A percentile compares a stretch with the other conserved stretches of the same genome.
phyloP scores from a whole-genome alignment of 2,888 invertebrate genomes.

The Drosophila demipolita region DNA sequence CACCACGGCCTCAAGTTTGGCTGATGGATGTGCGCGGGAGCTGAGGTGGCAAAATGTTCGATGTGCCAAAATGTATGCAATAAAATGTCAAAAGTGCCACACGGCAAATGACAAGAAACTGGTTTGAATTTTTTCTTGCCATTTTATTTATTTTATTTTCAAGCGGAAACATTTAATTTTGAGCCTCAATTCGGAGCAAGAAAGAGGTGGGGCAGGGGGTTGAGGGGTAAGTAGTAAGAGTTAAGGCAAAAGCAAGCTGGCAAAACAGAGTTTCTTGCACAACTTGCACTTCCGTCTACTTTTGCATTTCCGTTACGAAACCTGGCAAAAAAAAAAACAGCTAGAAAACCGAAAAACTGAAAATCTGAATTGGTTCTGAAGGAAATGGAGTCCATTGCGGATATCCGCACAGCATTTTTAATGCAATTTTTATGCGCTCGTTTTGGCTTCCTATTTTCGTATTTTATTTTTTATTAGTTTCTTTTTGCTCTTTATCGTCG shows the following conservation, averaged over 20 bases:
- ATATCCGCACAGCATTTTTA: slow-evolving; percentile 79
- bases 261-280: slow-evolving; percentile 67
- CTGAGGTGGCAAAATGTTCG: background rate
- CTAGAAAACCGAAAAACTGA: slow-evolving; percentile 1
- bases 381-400: slow-evolving; percentile 63
- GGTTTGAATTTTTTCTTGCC: slow-evolving; percentile 30
- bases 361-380: slow-evolving; percentile 37
- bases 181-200: slow-evolving; percentile 34
- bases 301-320: slow-evolving; percentile 72
- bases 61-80: slow-evolving; percentile 63
- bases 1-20: background rate
- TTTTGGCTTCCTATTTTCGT: slow-evolving; percentile 64
- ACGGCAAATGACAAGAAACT: slow-evolving; percentile 69
- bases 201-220: background rate
- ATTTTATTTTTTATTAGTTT: slow-evolving; percentile 33
- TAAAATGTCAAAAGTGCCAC: slow-evolving; percentile 72
- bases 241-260: slow-evolving; percentile 15
- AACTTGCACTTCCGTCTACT: slow-evolving; percentile 76
- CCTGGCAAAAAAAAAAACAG: background rate
- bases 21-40: background rate
- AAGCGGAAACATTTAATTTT: slow-evolving; percentile 71
- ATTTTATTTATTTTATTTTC: slow-evolving; percentile 14
- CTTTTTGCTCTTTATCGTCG: slow-evolving; percentile 21
- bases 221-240: background rate
- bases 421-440: slow-evolving; percentile 81